Conservation (phyloP, 2,113 vertebrate genomes). For the human region GRCh38 chr14:103711501-103712000, state of each 20-base stretch:
- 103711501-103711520: background rate
- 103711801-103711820: background rate
- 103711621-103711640: fast-evolving
- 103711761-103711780: no score
- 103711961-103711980: fast-evolving
- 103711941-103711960: fast-evolving
- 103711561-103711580: background rate
- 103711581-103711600: background rate
- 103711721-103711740: background rate
- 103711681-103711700: no score
- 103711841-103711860: background rate
- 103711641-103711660: no score
- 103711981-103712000: background rate
- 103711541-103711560: background rate
- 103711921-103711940: fast-evolving
- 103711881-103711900: fast-evolving
- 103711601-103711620: fast-evolving
- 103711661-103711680: background rate
- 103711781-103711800: fast-evolving
- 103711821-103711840: background rate
- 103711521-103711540: no score
- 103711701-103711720: background rate
- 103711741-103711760: no score
- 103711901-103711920: background rate
- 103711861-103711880: background rate